Evolutionary conservation across 2,888 invertebrate species (phyloP), one percentile per base, ranked within the genome.

Genomic region (Salpingus planirostris): DNA sequence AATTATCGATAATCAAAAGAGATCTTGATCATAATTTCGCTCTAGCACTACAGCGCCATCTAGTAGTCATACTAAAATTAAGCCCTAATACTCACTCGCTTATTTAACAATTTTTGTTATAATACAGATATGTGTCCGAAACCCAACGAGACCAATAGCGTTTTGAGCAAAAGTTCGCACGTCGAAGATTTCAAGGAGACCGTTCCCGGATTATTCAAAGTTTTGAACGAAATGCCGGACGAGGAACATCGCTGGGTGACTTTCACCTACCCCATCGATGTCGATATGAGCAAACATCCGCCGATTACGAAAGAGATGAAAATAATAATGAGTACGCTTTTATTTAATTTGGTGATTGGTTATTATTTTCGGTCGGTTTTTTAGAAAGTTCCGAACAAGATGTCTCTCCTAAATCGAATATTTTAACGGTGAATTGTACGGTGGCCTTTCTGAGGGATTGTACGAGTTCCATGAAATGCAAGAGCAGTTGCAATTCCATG

Each of bases 391-490:
- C 76, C 29, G 79, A 80, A 41, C 75, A 78, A 43, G 78, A 78
- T 27, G 66, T 75, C 3, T 72, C 73, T 49, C 70, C 73, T 1
- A 73, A 69, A 49, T 70, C 71, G 11, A 74, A 78, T 54, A 66
- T 76, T 29, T 68, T 78, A 36, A 84, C 81, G 2, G 70, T 85
- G 6, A 95, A 95, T 67, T 95, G 93, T 63, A 91, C 91, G 1
- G 91, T 93, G 7, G 87, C 87, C 0, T 95, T 84, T 66, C 80
- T 91, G 79, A 78, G 84, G 14, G 80, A 88, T 55, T 95, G 93
- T 60, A 83, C 84, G 73, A 85, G 90, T 1, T 78, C 81, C 69
- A 80, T 80, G 60, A 91, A 92, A 62, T 95, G 93, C 62, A 80
- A 80, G 49, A 76, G 76, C 28, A 79, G 80, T 12, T 93, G 93